Evolutionary conservation across 2,797 vertebrate species (phyloP).

Genomic region (Anguilla pacifica): DNA sequence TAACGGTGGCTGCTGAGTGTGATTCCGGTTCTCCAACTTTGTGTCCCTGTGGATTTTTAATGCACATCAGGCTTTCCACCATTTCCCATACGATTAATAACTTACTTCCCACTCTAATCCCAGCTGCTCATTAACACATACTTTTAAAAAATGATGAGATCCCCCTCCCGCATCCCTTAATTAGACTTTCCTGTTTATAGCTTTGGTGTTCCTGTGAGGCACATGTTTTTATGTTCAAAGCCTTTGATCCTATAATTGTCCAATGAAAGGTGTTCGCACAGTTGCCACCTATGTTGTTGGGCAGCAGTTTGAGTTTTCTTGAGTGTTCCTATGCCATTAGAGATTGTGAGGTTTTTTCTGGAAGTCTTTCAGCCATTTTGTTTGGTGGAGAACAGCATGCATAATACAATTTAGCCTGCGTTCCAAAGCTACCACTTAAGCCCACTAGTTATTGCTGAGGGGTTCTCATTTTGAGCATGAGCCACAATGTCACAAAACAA

Average conservation of each 20-base stretch:
- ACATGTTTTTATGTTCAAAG: conserved; percentile 8
- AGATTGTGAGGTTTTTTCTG: neutral
- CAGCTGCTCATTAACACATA: neutral
- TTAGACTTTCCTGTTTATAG: conserved; percentile 8
- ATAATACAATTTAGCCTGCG: neutral
- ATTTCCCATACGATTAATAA: conserved; percentile 8
- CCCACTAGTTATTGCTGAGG: too few species aligned
- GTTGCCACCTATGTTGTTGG: neutral
- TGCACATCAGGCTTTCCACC: neutral
- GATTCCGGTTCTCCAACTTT: neutral
- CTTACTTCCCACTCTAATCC: neutral
- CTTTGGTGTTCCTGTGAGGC: neutral
- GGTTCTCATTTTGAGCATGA: neutral
- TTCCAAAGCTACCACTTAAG: too few species aligned
- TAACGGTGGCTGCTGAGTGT: neutral
- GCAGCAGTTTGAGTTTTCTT: neutral
- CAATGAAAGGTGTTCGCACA: conserved; percentile 3
- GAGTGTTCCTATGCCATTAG: neutral
- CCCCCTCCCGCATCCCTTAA: neutral
- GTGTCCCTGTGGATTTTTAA: neutral
- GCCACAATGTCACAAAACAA: too few species aligned
- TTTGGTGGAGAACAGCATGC: neutral
- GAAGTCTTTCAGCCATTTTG: neutral
- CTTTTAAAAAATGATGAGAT: neutral
- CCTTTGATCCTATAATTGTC: conserved; percentile 29